Base-by-base conservation (phyloP, 2,113 vertebrate genomes). In the Notothenia coriiceps region DNA sequence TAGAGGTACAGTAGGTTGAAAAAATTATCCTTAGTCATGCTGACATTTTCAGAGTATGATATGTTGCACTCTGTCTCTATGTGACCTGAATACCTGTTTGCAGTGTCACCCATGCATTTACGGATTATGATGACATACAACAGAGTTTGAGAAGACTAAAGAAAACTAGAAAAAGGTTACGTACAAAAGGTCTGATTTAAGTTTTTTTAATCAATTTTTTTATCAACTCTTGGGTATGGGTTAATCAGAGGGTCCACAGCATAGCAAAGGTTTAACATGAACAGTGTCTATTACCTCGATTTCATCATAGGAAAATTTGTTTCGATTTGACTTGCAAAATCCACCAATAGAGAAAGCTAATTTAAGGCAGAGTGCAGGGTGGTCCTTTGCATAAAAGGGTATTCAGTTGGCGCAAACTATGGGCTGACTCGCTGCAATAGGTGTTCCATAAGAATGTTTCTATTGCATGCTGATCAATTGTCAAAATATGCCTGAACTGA, bases 381-480 rank as follows among this genome's bases (percentile, higher is more conserved):
- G 7, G 33, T 60, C 46, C 17, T 57, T 57, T 65, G 70, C 17
- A 4, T 15, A 17, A 71, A 73, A 73, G 4, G 44, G 44, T 70
- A 29, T 40, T 1, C 4, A n/a, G 18, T 6, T n/a, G 10, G 20
- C 10, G 22, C 17, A 22, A 8, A 1, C 33, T 59, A 12, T 22
- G 1, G 49, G 43, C 64, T 9, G 20, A 50, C 46, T 17, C 17
- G 1, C 40, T 55, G 62, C 61, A 67, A 83, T 77, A 77, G 67
- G 22, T 62, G 67, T 74, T 78, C 77, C 62, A 76, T 51, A 25
- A 71, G 44, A 52, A 6, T 15, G 51, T 47, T 83, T 86, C 20
- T 67, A 65, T 25, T 46, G 14, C 11, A 22, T 2, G 13, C 9
- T 33, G 44, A n/a, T 92, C 79, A 54, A 10, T 72, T 91, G 91